Evolutionary conservation across 2,797 vertebrate genomes (phyloP).

Genomic region (Chloroceryle amazona): DNA sequence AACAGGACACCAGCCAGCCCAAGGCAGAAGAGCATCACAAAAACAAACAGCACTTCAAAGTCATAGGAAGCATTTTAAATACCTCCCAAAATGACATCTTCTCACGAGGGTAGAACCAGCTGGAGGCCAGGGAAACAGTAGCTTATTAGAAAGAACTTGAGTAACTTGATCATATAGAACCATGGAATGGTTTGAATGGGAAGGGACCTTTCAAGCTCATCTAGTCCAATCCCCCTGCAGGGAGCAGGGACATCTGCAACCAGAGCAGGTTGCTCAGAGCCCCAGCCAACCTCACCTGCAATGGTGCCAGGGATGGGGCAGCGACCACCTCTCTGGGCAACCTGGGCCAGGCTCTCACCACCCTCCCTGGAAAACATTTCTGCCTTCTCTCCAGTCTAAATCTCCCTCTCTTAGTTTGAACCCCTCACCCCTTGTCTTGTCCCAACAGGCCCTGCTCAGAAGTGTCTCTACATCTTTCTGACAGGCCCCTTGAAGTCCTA

Average conservation of each 20-base stretch:
- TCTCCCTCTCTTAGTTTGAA: neutral
- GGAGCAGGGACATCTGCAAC: neutral
- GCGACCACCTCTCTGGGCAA: too few relatives aligned
- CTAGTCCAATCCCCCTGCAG: neutral
- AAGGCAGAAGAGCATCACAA: neutral
- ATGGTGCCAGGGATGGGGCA: neutral
- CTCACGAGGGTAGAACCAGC: neutral
- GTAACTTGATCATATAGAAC: neutral
- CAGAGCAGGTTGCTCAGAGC: neutral
- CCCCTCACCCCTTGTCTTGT: too few relatives aligned
- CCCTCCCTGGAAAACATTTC: neutral
- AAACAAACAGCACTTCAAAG: neutral
- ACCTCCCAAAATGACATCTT: neutral
- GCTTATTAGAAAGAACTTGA: too few relatives aligned
- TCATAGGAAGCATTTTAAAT: neutral
- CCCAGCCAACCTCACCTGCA: neutral
- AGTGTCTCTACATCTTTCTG: neutral
- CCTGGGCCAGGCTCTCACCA: too few relatives aligned
- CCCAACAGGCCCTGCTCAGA: too few relatives aligned
- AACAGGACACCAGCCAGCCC: neutral
- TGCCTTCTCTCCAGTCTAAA: neutral
- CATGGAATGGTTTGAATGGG: neutral
- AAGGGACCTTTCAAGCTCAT: neutral
- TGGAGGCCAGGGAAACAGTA: neutral
- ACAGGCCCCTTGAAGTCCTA: neutral